phyloP scores from a whole-genome alignment of 2,888 invertebrate genomes.

The Tenthredo distinguenda region DNA sequence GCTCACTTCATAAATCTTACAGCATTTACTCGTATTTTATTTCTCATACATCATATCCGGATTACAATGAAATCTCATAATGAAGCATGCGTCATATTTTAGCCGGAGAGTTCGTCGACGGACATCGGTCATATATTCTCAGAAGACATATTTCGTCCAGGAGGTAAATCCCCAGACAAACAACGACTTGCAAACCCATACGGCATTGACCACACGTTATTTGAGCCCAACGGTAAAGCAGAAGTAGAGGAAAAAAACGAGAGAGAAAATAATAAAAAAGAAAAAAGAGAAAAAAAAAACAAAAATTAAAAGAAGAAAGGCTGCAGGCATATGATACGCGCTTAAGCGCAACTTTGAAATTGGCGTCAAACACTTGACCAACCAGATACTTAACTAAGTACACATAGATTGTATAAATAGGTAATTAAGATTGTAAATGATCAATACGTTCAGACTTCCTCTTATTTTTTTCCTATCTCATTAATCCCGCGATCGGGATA shows the following conservation, averaged over 20 bases:
- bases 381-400: not conserved
- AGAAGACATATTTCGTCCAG: constrained; percentile 21
- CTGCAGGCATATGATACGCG: not conserved
- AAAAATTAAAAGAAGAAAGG: not conserved
- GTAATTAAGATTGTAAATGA: not conserved
- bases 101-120: constrained; percentile 9
- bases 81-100: constrained; percentile 31
- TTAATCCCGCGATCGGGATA: not conserved
- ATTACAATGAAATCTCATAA: constrained; percentile 38
- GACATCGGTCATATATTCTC: constrained; percentile 30
- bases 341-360: not conserved
- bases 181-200: constrained; percentile 13
- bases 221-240: constrained; percentile 10
- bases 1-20: not conserved
- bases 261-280: not conserved
- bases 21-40: not conserved
- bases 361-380: not conserved
- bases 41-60: not conserved
- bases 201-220: constrained; percentile 1
- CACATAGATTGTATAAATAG: not conserved
- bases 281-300: not conserved
- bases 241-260: not conserved
- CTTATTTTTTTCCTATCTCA: not conserved
- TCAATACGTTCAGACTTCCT: not conserved
- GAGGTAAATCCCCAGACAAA: constrained; percentile 31